Conservation (phyloP, 2,797 vertebrate genomes). For the Chiroxiphia lanceolata region DNA sequence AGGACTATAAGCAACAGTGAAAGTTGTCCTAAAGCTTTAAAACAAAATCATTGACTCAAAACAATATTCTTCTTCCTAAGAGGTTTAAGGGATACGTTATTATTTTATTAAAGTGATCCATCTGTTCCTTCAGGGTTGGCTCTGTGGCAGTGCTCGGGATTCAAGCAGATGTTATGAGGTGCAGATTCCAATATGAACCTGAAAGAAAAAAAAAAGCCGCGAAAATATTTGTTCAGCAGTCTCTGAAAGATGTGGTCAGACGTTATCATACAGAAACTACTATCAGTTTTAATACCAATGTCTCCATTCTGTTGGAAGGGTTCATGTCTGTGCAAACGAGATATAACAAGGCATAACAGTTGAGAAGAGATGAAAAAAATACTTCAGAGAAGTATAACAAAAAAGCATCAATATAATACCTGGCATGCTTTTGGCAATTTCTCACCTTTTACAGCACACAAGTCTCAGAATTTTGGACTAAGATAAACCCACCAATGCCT, state of each 20-base stretch:
- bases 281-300: not conserved
- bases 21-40: not conserved
- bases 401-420: not conserved
- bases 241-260: not conserved
- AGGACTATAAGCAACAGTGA: not conserved
- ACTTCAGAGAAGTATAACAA: not conserved
- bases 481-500: not conserved
- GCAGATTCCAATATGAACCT: not conserved
- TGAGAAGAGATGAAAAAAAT: not conserved
- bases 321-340: not conserved
- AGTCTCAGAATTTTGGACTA: not conserved
- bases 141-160: not conserved
- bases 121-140: not conserved
- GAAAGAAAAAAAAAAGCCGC: not conserved
- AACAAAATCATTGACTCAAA: not conserved
- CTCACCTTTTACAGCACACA: not conserved
- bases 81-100: conserved; percentile 46
- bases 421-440: not conserved
- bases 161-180: not conserved
- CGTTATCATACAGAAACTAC: not conserved
- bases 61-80: conserved; percentile 29
- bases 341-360: not conserved
- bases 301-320: not conserved
- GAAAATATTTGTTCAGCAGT: not conserved
- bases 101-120: conserved; percentile 49